Percentiles rank a stretch among this genome's conserved stretches.
Conservation (phyloP, 2,888 invertebrate genomes). For the Drosophila macrospina region DNA sequence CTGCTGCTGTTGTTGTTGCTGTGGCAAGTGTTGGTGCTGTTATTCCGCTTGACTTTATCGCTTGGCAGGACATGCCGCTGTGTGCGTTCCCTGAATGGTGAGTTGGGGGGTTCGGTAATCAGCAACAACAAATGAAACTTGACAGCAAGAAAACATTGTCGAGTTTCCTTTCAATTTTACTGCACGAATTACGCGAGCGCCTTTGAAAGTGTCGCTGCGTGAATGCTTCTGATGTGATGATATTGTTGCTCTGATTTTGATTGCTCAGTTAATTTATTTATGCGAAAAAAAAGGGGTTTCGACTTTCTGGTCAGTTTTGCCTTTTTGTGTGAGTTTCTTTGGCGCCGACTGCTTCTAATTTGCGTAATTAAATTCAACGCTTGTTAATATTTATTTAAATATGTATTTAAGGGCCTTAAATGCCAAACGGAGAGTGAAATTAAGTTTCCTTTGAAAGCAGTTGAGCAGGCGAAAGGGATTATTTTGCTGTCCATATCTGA, state of each 20-base stretch:
- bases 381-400: constrained; percentile 56
- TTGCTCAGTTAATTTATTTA: constrained; percentile 21
- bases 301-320: background rate
- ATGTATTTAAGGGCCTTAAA: constrained; percentile 14
- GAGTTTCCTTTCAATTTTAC: constrained; percentile 56
- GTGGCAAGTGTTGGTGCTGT: constrained; percentile 63
- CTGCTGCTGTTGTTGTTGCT: constrained; percentile 11
- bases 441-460: constrained; percentile 23
- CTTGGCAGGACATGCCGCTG: constrained; percentile 30
- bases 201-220: constrained; percentile 7
- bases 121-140: constrained; percentile 67
- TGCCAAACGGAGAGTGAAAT: constrained; percentile 25
- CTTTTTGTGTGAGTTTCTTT: background rate
- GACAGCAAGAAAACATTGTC: constrained; percentile 57
- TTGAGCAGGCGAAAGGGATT: constrained; percentile 31
- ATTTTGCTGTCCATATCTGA: constrained; percentile 44
- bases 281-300: constrained; percentile 1
- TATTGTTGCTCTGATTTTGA: constrained; percentile 12
- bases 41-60: constrained; percentile 70
- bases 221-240: constrained; percentile 10
- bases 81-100: constrained; percentile 1
- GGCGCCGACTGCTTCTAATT: constrained; percentile 27
- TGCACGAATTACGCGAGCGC: constrained; percentile 48
- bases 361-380: constrained; percentile 63
- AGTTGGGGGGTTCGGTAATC: constrained; percentile 43